Evolutionary conservation across 2,888 invertebrate genomes (phyloP).

Genomic region (Dorcus hopei): DNA sequence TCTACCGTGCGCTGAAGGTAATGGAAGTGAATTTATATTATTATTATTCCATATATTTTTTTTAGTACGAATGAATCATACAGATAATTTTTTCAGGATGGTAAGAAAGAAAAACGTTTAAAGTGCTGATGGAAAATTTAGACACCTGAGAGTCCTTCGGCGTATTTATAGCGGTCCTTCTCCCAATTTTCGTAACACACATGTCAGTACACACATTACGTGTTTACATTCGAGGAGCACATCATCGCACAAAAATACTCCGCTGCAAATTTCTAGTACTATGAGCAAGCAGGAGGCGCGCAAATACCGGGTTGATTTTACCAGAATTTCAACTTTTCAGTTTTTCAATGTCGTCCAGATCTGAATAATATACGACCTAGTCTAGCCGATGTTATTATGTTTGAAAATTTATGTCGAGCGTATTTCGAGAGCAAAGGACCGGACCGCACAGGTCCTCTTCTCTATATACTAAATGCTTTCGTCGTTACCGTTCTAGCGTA

Average conservation of each 20-base stretch:
- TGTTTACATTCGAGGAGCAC: conserved; percentile 7
- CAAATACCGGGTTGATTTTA: conserved; percentile 1
- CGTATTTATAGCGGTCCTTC: conserved; percentile 31
- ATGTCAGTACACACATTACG: conserved; percentile 9
- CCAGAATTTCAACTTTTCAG: background rate
- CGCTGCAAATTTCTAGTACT: conserved; percentile 4
- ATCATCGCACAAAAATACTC: conserved; percentile 9
- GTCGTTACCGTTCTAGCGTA: conserved; percentile 23
- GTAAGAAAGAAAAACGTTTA: too few species aligned
- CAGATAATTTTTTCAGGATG: too few species aligned
- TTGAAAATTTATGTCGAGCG: background rate
- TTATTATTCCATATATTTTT: too few species aligned
- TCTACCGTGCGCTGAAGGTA: too few species aligned
- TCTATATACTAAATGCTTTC: conserved; percentile 23
- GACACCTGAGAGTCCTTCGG: conserved; percentile 21
- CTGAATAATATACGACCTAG: background rate
- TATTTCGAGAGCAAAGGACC: conserved; percentile 16
- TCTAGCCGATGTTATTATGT: background rate
- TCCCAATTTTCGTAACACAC: conserved; percentile 25
- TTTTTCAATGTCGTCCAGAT: background rate
- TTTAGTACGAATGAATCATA: too few species aligned
- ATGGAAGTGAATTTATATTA: too few species aligned
- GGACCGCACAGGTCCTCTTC: conserved; percentile 19
- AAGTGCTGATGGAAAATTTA: background rate
- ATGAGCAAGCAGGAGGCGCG: background rate